These are phyloP conservation scores for Enteromius viviparus DNA, from an alignment of 2,797 vertebrate species.

Conservation along the genomic window DNA sequence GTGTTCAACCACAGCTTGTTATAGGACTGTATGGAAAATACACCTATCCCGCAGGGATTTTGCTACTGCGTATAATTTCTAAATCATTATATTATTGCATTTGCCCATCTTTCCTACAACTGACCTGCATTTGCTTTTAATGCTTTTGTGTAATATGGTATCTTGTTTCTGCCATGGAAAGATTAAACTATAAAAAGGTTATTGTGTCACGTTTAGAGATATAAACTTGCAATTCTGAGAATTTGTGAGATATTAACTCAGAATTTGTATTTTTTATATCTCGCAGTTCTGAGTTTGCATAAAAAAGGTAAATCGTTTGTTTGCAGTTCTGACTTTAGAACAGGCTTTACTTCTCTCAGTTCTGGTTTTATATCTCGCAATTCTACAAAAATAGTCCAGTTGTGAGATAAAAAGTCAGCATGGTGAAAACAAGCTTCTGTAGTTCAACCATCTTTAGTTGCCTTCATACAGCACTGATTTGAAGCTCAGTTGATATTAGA, in stretches of 20 bases:
- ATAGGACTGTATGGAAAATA: background rate
- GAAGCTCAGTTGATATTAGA: background rate
- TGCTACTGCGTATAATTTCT: background rate
- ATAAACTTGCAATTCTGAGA: too few relatives aligned
- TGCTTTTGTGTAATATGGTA: background rate
- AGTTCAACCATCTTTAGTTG: background rate
- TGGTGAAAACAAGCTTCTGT: background rate
- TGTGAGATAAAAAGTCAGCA: background rate
- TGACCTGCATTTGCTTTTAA: background rate
- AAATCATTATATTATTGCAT: background rate
- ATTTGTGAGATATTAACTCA: background rate
- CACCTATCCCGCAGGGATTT: background rate
- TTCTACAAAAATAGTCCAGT: background rate
- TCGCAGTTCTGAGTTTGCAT: background rate
- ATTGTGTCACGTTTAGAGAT: background rate
- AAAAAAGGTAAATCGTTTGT: background rate
- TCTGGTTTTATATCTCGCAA: background rate
- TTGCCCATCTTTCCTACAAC: background rate
- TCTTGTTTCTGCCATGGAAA: background rate
- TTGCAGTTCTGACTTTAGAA: background rate
- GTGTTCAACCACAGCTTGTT: background rate
- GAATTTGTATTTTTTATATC: background rate
- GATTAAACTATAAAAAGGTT: background rate
- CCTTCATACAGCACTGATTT: background rate
- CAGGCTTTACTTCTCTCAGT: background rate